Evolutionary conservation across 2,113 vertebrate genomes (phyloP).

Genomic region (Collichthys lucidus): DNA sequence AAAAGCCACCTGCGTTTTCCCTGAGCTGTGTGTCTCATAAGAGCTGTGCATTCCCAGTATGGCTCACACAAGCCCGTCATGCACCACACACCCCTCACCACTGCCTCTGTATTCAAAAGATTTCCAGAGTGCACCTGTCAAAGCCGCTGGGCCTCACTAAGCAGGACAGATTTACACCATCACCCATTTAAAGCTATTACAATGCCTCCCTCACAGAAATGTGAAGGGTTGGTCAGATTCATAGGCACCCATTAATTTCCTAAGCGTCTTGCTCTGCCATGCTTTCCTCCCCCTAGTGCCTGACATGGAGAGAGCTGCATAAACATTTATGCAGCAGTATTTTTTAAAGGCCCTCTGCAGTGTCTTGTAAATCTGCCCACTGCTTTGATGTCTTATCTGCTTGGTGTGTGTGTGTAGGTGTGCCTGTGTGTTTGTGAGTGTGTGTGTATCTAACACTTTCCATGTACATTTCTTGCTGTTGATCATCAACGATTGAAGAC

Average conservation of each 20-base stretch:
- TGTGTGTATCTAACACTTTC: conserved; percentile 1
- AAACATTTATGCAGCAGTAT: conserved; percentile 86
- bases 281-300: conserved; percentile 61
- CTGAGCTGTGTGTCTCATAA: background rate
- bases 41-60: background rate
- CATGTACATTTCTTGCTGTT: background rate
- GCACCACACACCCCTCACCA: no score
- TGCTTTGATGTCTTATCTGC: conserved; percentile 85
- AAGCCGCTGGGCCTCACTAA: conserved; percentile 20
- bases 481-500: no score
- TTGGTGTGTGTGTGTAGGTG: conserved; percentile 29
- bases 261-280: conserved; percentile 40
- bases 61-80: background rate
- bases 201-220: conserved; percentile 44
- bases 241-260: conserved; percentile 56
- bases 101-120: conserved; percentile 8
- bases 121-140: conserved; percentile 34
- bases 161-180: conserved; percentile 50
- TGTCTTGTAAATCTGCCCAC: conserved; percentile 83
- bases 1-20: conserved; percentile 9
- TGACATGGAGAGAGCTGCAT: conserved; percentile 78
- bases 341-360: conserved; percentile 80
- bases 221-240: conserved; percentile 49
- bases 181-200: conserved; percentile 34
- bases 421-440: conserved; percentile 9